phyloP scores from a whole-genome alignment of 2,113 vertebrate species.

The Toxostoma redivivum region DNA sequence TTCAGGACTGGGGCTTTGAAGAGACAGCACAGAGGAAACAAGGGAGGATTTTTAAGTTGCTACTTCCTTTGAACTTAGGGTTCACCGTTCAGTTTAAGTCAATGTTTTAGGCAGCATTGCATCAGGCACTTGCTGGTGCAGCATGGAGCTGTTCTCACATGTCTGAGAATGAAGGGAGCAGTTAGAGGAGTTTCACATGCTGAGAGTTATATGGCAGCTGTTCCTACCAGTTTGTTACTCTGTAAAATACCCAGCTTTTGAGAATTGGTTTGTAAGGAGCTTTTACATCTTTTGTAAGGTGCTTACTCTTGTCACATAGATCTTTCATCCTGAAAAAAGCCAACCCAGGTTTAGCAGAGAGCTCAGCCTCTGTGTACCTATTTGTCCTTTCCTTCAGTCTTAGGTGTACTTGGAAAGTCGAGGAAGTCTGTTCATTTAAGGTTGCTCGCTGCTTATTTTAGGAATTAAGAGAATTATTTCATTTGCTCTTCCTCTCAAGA shows the following conservation, averaged over 20 bases:
- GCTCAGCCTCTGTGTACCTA: neutral
- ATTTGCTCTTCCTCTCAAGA: slow-evolving; percentile 47
- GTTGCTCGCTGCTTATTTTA: neutral
- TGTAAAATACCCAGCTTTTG: neutral
- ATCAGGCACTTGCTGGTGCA: neutral
- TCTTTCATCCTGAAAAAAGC: neutral
- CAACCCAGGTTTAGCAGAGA: neutral
- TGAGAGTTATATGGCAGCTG: neutral
- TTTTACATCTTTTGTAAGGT: neutral
- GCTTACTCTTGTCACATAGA: neutral
- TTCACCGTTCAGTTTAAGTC: neutral
- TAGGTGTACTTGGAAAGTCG: neutral
- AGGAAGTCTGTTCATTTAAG: neutral
- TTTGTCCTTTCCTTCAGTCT: neutral
- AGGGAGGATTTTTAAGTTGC: neutral
- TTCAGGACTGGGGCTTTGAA: neutral
- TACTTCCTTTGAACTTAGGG: neutral
- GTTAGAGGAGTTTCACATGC: neutral
- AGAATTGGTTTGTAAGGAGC: neutral
- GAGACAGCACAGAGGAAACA: neutral
- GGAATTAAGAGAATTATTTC: neutral
- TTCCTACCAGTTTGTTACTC: neutral
- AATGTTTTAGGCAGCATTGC: neutral
- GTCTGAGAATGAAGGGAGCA: neutral
- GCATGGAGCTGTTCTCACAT: neutral